Base-by-base conservation (phyloP, 2,888 invertebrate species). In the Tetramorium bicarinatum region DNA sequence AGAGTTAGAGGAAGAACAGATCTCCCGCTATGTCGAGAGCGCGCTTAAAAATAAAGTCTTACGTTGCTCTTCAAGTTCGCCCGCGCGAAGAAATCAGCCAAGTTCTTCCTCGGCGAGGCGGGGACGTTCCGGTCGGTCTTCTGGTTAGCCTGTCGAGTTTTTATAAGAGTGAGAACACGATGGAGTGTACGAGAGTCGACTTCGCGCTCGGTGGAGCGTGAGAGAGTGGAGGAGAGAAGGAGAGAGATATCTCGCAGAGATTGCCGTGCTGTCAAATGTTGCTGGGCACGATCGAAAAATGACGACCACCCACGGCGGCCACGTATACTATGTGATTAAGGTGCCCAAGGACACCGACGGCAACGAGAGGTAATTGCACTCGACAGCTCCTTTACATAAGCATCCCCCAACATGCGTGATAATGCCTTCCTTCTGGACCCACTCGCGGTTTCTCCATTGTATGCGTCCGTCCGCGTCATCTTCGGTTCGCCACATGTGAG, bases 241-340 rank as follows among this genome's bases (percentile, higher is more conserved):
- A 8, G 56, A 25, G 59, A 61, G 52, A 29, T 11, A 21, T 80
- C 47, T 72, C 21, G 3, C 25, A 13, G 25, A 62, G 61, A 54
- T 52, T 75, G 54, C 47, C 13, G 66, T 47, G 67, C 59, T 69
- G 76, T 81, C 84, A 88, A 86, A 89, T 89, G 89, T 85, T 89
- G 87, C 79, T 75, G 82, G 72, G 85, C 83, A 74, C 82, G 75
- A 77, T 81, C 84, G 82, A 71, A 90, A 83, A 90, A 90, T 90
- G 90, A 95, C 96, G 87, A 95, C 96, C 88, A 95, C 95, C 86
- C 97, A 97, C 95, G 97, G 97, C 91, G 97, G 97, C 92, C 96
- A 96, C 92, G 95, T 97, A 88, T 97, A 97, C 95, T 97, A 97
- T 94, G 96, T 97, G 91, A 96, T 97, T 91, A 96, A 96, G 94